These are phyloP conservation scores for Ceuthmochares aereus DNA, from an alignment of 2,113 vertebrate species.

Conservation along the genomic window DNA sequence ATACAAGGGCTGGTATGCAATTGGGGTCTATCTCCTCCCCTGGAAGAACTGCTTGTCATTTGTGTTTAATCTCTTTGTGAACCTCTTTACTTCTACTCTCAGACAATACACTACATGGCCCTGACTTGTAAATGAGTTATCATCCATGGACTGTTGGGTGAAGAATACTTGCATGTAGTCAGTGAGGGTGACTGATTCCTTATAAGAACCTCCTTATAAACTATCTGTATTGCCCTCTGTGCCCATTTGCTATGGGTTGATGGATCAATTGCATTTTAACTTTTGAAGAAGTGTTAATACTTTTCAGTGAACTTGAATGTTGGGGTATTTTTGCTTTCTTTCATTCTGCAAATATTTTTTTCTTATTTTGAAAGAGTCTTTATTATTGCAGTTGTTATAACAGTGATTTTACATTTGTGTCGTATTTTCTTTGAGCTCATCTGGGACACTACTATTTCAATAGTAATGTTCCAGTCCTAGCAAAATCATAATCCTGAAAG, in stretches of 20 bases:
- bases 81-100: neutral
- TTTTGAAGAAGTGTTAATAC: neutral
- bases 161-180: neutral
- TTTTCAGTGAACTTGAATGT: neutral
- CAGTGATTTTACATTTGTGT: neutral
- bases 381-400: neutral
- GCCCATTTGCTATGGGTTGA: neutral
- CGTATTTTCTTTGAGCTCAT: neutral
- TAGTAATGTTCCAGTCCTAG: neutral
- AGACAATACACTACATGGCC: fast-evolving
- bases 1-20: fast-evolving
- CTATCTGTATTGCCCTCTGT: neutral
- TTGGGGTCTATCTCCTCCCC: neutral
- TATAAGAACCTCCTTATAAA: neutral
- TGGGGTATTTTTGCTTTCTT: neutral
- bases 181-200: neutral
- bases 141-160: neutral
- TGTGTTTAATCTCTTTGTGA: neutral
- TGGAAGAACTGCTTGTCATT: neutral
- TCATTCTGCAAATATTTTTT: neutral
- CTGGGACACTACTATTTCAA: neutral
- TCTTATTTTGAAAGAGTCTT: neutral
- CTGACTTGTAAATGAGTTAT: neutral
- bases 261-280: neutral
- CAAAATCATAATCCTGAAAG: neutral